Base-by-base conservation (phyloP, 2,888 invertebrate species). In the Meiosimyza platycephala region DNA sequence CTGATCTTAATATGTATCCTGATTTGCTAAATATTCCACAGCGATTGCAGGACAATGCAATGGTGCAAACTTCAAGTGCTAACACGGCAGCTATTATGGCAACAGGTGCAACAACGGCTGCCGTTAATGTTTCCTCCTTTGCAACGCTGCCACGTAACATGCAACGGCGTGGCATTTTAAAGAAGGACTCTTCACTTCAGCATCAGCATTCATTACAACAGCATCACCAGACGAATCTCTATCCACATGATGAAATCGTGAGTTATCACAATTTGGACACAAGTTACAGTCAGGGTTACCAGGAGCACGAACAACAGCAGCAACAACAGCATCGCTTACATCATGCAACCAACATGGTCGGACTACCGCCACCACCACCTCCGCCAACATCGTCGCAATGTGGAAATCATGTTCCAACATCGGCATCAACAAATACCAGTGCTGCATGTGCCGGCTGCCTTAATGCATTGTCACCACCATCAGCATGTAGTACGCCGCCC, bases 21-120 rank as follows among this genome's bases (percentile, higher is more conserved):
- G 95, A 95, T 85, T 89, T 95, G 73, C 88, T 95, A 78, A 94
- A 93, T 84, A 91, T 93, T 78, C 91, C 93, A 69, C 89, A 90
- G 80, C 87, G 90, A 69, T 83, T 88, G 76, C 86, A 88, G 76
- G 86, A 85, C 48, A 82, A 76, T 52, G 73, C 72, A 28, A 64
- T 75, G 71, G 55, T 78, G 66, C 73, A 67, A 18, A 60, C 33
- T 28, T 50, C 72, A 22, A 57, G 47, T 40, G 70, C 63, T 16
- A 54, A 22, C 6, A 55, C 47, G 9, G 15, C 70, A 18, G 62
- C 62, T 15, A 54, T 40, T 40, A 40, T 40, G 33, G 48, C 65
- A 3, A 52, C 50, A 2, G 68, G 52, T 63, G 28, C 52, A 6
- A 50, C 72, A 16, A 73, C 78, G 59, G 79, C 81, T 68, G 85